Evolutionary conservation across 2,113 vertebrate genomes (phyloP).

Genomic region (Oophaga pumilio): DNA sequence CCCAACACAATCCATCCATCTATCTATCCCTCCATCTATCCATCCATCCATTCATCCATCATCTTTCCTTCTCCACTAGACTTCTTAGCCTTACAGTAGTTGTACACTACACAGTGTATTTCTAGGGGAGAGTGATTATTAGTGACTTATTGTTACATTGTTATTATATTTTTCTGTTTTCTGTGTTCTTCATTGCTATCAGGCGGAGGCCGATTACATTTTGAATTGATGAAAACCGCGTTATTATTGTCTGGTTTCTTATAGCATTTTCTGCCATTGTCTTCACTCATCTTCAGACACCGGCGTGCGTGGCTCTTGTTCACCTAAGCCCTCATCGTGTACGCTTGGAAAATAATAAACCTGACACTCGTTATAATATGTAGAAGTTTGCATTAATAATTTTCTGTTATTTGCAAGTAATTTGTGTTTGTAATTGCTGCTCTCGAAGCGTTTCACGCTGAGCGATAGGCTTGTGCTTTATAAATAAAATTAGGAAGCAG

Average conservation of each 20-base stretch:
- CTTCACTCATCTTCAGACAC: not conserved
- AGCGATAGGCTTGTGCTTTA: slow-evolving; percentile 26
- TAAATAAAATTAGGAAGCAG: slow-evolving; percentile 33
- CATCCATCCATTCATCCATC: no score
- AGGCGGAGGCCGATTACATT: not conserved
- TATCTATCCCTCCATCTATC: no score
- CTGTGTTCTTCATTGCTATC: not conserved
- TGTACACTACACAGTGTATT: no score
- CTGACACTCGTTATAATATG: slow-evolving; percentile 8
- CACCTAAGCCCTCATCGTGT: not conserved
- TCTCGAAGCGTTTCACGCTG: slow-evolving; percentile 26
- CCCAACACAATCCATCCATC: no score
- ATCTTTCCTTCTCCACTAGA: no score
- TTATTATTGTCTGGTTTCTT: not conserved
- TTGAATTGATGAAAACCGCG: not conserved
- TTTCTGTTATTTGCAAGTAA: slow-evolving; percentile 39
- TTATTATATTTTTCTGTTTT: not conserved
- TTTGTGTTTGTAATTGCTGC: slow-evolving; percentile 49
- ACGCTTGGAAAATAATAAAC: slow-evolving; percentile 23
- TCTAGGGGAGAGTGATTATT: no score
- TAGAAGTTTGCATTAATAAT: slow-evolving; percentile 42
- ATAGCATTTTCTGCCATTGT: not conserved
- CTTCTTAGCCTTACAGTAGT: no score
- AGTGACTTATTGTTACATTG: not conserved
- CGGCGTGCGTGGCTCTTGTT: not conserved